Evolutionary conservation across 2,113 vertebrate genomes (phyloP).

Genomic region (Caloenas nicobarica): DNA sequence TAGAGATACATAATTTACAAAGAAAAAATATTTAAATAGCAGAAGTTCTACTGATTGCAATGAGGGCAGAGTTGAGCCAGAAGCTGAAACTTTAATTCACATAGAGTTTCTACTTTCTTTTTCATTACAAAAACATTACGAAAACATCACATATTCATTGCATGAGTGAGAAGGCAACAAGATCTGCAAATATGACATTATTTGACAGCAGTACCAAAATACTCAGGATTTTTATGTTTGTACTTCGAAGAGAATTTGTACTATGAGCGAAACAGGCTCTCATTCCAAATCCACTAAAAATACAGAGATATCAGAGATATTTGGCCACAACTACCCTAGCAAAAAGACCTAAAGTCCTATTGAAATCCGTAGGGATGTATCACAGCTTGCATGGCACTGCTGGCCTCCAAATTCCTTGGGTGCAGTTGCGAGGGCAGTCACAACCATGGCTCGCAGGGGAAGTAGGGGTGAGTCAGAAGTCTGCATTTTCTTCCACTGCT

Average conservation of each 20-base stretch:
- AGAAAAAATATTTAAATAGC: not conserved
- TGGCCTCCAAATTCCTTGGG: not conserved
- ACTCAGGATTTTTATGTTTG: not conserved
- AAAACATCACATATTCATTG: not conserved
- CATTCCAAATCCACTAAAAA: not conserved
- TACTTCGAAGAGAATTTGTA: not conserved
- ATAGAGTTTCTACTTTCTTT: not conserved
- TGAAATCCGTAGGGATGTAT: not conserved
- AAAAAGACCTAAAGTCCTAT: not conserved
- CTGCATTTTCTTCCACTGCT: not conserved
- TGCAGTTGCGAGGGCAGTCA: not conserved
- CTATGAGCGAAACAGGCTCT: not conserved
- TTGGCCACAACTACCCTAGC: not conserved
- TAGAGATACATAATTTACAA: not conserved
- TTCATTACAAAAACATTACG: not conserved
- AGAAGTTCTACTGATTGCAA: not conserved
- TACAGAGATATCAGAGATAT: not conserved
- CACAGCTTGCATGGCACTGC: not conserved
- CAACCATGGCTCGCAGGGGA: fast-evolving
- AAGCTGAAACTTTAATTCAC: not conserved
- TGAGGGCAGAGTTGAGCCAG: not conserved
- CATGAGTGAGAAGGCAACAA: not conserved
- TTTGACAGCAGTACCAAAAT: not conserved
- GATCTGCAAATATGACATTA: not conserved
- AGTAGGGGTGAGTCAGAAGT: not conserved